These are phyloP conservation scores for Oceanodroma leucorhoa DNA, from an alignment of 2,797 vertebrate genomes.

Conservation along the genomic window DNA sequence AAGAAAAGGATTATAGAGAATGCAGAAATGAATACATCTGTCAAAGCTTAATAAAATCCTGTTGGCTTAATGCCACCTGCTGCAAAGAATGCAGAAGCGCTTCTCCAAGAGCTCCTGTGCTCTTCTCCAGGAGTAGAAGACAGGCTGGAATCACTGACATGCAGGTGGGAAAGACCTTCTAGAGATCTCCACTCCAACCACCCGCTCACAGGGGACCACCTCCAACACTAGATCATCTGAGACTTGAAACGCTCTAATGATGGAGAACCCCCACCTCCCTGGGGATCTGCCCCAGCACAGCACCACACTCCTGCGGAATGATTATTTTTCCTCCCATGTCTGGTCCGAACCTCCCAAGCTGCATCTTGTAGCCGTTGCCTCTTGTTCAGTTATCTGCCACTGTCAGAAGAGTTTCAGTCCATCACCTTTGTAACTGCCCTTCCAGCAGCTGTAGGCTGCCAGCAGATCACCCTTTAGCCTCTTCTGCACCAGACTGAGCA, in stretches of 20 bases:
- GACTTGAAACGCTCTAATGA: background rate
- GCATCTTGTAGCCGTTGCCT: accelerated
- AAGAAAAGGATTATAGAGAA: background rate
- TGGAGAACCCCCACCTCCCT: background rate
- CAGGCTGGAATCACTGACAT: background rate
- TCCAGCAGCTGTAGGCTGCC: background rate
- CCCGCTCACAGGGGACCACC: background rate
- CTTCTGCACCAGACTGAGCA: background rate
- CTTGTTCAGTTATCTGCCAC: background rate
- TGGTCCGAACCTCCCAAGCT: background rate
- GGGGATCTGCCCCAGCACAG: background rate
- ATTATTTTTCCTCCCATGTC: background rate
- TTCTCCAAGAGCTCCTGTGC: background rate
- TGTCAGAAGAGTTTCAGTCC: background rate
- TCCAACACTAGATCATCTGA: background rate
- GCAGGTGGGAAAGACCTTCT: background rate
- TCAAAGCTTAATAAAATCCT: background rate
- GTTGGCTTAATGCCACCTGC: slow-evolving; percentile 18
- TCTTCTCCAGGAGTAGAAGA: background rate
- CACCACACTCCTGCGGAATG: background rate
- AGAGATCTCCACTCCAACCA: background rate
- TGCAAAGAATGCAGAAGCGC: background rate
- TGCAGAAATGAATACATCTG: background rate
- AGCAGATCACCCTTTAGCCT: background rate
- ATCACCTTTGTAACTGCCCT: background rate